Percentiles rank a stretch among this genome's conserved stretches.
These are phyloP conservation scores for Hypotaenidia okinawae DNA, from an alignment of 2,797 vertebrate genomes.

Conservation along the genomic window DNA sequence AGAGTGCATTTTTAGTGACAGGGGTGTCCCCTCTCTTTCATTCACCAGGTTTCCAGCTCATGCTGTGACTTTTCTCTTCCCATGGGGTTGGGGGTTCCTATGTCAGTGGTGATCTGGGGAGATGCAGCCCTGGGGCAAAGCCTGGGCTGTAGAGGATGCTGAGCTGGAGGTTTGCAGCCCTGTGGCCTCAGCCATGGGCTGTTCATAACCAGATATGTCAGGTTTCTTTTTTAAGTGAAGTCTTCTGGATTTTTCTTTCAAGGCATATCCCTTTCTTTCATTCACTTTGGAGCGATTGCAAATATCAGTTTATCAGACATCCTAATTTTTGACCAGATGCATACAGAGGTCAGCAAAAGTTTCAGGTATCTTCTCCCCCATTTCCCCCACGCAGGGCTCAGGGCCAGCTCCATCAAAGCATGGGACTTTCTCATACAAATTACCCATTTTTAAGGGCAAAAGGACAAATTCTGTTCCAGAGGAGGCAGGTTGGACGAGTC, in stretches of 20 bases:
- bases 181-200: not conserved
- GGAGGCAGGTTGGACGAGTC: not conserved
- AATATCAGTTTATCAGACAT: not conserved
- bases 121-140: not conserved
- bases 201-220: not conserved
- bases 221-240: not conserved
- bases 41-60: not conserved
- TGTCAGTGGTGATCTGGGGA: not conserved
- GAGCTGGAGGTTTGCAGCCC: not conserved
- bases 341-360: not conserved
- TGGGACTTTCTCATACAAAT: not conserved
- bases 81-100: not conserved
- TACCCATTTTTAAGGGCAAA: not conserved
- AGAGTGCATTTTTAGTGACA: not conserved
- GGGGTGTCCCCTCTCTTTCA: not conserved
- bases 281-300: not conserved
- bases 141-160: not conserved
- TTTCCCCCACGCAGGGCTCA: not conserved
- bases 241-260: not conserved
- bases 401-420: not conserved
- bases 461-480: not conserved
- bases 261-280: not conserved
- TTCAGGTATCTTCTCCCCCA: rapidly evolving
- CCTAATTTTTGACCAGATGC: not conserved
- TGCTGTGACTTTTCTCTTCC: not conserved